Evolutionary conservation across 1,140 invertebrate genomes (phyloP), one percentile per base, ranked within the genome.

Genomic region (Mamestra configurata): DNA sequence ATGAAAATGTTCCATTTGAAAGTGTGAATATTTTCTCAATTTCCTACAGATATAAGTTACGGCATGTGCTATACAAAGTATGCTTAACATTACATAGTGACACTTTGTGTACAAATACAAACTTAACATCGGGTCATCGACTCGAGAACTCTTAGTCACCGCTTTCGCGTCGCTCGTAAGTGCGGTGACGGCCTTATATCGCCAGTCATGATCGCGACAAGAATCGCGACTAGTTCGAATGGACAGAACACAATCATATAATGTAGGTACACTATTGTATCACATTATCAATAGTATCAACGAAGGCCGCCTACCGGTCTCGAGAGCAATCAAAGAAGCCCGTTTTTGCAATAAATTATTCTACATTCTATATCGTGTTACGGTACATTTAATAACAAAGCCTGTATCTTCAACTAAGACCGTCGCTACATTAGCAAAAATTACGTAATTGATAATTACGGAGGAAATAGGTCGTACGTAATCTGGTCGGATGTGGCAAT

Each of bases 121-220:
- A 84, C 71, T 77, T 77, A 51, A 37, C 27, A 27, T 20, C 15
- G 81, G 87, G 86, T 88, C 85, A 81, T 85, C 85, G 87, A 79
- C 84, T 71, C 71, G 11, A 46, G 75, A 31, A 35, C 53, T 55
- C 77, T 82, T 78, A 86, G 84, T 84, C 83, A 86, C 72, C 37
- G 79, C 81, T 82, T 84, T 82, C 79, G 82, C 81, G 79, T 46
- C 61, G 72, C 79, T 79, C 53, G 43, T 79, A 57, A 77, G 66
- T 78, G 40, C 64, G 53, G 49, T 55, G 70, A 75, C 40, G 11
- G 61, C 81, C 71, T 79, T 79, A 82, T 79, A 80, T 73, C 55
- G 46, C 55, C 40, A 22, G 75, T 61, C 76, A 70, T 72, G 57
- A 57, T 81, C 81, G 83, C 76, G 61, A 80, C 79, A 57, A 71